Evolutionary conservation across 2,113 vertebrate genomes (phyloP), one percentile per base, ranked within the genome.

Genomic region (Buteo buteo): DNA sequence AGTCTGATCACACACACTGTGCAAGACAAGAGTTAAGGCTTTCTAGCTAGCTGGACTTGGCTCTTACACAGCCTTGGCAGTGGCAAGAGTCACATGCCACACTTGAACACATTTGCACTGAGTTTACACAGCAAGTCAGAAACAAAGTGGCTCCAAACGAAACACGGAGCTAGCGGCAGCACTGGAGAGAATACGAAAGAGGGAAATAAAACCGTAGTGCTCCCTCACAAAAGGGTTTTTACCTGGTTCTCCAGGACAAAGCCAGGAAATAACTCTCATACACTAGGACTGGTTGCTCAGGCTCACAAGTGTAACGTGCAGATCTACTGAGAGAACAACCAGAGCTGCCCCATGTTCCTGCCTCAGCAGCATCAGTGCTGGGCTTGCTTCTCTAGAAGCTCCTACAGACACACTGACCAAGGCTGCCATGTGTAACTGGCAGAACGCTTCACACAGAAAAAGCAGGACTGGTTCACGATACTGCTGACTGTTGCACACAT

Each of bases 11-110:
- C 78, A 34, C 61, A 82, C 28, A 8, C 80, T 10, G 74, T 42
- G 88, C 85, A 74, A 59, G 88, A 82, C 61, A 71, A 4, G 77
- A 66, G 58, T 85, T 93, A 92, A 97, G 82, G 96, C 94, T 84
- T 42, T 64, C 64, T 36, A 73, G 77, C 82, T 40, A 59, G 32
- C 69, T 54, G 80, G 59, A 16, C 55, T 55, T 16, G 67, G 88
- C 58, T 62, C 52, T 71, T 1, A 16, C 2, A 2, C 85, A 54
- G 82, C 88, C 92, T 29, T 29, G 71, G 72, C 91, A 76, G 20
- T 0, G 19, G 69, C 59, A 47, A 9, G 52, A 64, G 71, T 25
- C 49, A 29, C 90, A 36, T 2, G 4, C 19, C 55, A 11, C 52
- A 16, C 54, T 66, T 6, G 65, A 79, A 31, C 57, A 55, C 59